Base-by-base conservation (phyloP, 2,113 vertebrate genomes). In the Gnathonemus echidnorhynchus region DNA sequence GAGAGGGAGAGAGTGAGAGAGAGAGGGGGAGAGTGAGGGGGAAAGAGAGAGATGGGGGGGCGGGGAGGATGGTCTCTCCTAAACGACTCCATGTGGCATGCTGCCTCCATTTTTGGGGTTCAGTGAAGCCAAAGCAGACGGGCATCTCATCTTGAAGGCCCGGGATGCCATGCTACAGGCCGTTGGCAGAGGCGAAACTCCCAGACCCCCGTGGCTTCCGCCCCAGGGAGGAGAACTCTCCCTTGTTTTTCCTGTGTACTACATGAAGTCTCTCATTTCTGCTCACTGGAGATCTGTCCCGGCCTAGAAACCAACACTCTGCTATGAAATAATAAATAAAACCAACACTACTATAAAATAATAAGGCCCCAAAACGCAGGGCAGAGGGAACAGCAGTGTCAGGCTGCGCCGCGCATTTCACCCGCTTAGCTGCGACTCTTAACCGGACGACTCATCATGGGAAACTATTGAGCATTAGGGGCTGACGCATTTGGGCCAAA, bases 291-390 rank as follows among this genome's bases (percentile, higher is more conserved):
- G 83, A 45, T 85, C 35, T 80, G 31, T 80, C 74, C 35, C 13
- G 6, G 74, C 35, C 74, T 9, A 80, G 74, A 80, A 80, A 80
- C 35, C 35, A 80, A 42, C 35, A 80, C 74, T 80, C 74, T 42
- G 15, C 74, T 42, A 80, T 39, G 17, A 80, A 80, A 80, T 80
- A 80, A 80, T 80, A 80, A 80, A 80, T 80, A 80, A 80, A 80
- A 80, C n/a, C 62, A 70, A 70, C 62, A 27, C 9, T 27, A 27
- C 62, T 70, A 39, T 42, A 42, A 80, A 42, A 80, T 39, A 35
- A 74, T 77, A 80, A 39, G 27, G 31, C 70, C 70, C 70, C 70
- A 35, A 39, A 77, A 42, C 74, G 17, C 31, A 31, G 70, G 31
- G 74, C n/a, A 11, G 62, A 13, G 74, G 74, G 35, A 42, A 19